Evolutionary conservation across 2,797 vertebrate species (phyloP).

Genomic region (Amblyopsis hoosieri): DNA sequence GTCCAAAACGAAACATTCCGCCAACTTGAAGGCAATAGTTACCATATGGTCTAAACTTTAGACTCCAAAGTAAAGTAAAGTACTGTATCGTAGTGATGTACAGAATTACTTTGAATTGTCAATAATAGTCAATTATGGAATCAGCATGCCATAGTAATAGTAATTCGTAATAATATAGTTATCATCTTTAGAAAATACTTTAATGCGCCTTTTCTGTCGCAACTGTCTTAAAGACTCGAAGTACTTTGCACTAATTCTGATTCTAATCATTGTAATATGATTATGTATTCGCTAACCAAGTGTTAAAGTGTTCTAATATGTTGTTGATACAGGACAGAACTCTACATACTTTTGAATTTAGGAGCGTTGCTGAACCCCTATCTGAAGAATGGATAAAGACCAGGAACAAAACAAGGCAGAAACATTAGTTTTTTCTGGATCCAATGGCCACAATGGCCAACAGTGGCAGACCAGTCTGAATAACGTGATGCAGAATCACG

Average conservation of each 20-base stretch:
- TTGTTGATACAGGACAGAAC: conserved; percentile 39
- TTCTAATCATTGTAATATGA: too few species aligned
- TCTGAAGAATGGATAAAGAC: conserved; percentile 72
- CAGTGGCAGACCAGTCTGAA: conserved; percentile 55
- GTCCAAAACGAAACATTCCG: background rate
- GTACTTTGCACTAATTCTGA: too few species aligned
- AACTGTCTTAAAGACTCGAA: background rate
- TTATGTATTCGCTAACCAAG: too few species aligned
- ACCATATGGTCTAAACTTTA: too few species aligned
- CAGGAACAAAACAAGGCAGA: conserved; percentile 68
- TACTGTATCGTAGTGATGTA: too few species aligned
- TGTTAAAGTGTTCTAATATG: conserved; percentile 6
- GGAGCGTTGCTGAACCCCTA: conserved; percentile 24
- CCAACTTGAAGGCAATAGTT: too few species aligned
- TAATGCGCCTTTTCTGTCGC: background rate
- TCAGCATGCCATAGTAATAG: too few species aligned
- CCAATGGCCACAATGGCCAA: conserved; percentile 68
- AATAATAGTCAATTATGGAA: background rate
- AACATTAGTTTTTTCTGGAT: conserved; percentile 64
- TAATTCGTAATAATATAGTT: background rate
- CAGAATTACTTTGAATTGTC: too few species aligned
- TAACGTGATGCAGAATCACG: conserved; percentile 18
- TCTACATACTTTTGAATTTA: conserved; percentile 28
- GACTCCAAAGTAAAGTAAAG: too few species aligned
- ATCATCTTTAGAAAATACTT: background rate